phyloP scores from a whole-genome alignment of 2,888 invertebrate species.

The Plagodis dolabraria region DNA sequence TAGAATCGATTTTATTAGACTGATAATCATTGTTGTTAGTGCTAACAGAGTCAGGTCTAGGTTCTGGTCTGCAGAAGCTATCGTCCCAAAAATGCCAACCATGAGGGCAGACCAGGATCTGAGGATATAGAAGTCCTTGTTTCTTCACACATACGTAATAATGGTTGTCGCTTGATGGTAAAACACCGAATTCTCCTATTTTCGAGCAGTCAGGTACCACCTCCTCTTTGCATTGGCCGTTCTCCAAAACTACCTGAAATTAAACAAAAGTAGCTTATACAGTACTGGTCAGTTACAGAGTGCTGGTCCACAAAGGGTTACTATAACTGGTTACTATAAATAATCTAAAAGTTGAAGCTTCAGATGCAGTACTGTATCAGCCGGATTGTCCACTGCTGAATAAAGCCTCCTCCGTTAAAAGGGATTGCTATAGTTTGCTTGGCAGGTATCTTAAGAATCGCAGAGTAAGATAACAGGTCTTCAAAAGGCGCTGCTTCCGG shows the following conservation, averaged over 20 bases:
- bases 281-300: too few species aligned
- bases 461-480: too few species aligned
- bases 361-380: too few species aligned
- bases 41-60: conserved; percentile 27
- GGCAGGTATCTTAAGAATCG: too few species aligned
- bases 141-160: conserved; percentile 73
- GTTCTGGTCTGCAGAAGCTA: conserved; percentile 66
- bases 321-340: too few species aligned
- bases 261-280: background rate
- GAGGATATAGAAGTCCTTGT: conserved; percentile 57
- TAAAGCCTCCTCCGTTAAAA: too few species aligned
- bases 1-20: background rate
- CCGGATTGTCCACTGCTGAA: too few species aligned
- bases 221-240: conserved; percentile 65
- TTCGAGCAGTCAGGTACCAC: conserved; percentile 63
- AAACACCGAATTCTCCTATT: conserved; percentile 63
- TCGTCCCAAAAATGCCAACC: conserved; percentile 70
- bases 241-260: conserved; percentile 59
- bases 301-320: too few species aligned
- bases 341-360: too few species aligned
- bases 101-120: conserved; percentile 75
- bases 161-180: conserved; percentile 64
- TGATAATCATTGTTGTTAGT: background rate
- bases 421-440: too few species aligned
- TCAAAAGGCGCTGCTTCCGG: too few species aligned